Percentiles rank a stretch among this genome's conserved stretches.
Conservation (phyloP, 2,113 vertebrate species). For the Tetrax tetrax region DNA sequence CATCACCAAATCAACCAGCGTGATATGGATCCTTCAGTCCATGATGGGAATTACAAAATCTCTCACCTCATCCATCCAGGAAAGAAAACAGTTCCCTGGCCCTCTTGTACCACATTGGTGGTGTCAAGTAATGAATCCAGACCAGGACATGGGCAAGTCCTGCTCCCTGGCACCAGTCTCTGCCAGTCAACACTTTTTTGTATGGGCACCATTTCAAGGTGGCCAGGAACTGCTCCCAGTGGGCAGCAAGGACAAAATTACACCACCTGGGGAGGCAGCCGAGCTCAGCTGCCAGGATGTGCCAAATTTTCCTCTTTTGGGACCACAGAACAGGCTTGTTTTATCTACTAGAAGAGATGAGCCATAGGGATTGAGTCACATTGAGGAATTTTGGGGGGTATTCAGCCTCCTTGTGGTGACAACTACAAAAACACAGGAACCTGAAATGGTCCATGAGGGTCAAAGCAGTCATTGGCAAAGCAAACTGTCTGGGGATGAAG, state of each 20-base stretch:
- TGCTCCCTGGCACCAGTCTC: background rate
- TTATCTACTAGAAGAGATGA: background rate
- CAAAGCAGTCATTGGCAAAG: background rate
- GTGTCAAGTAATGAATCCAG: background rate
- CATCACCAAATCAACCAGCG: background rate
- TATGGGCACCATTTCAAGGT: background rate
- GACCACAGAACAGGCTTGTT: background rate
- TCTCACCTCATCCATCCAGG: background rate
- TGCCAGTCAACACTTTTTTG: background rate
- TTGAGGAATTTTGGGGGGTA: background rate
- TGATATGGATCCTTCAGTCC: fast-evolving
- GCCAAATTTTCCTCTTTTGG: background rate
- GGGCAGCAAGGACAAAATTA: background rate
- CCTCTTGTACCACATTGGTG: background rate
- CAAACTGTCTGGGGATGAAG: background rate
- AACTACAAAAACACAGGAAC: background rate
- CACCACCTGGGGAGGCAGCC: background rate
- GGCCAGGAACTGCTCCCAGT: background rate
- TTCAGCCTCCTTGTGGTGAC: background rate
- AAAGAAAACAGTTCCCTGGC: background rate
- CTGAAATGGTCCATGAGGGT: background rate
- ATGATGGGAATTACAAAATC: background rate
- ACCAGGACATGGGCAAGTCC: fast-evolving
- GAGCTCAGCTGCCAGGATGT: background rate
- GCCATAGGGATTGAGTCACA: background rate